Conservation (phyloP, 2,797 vertebrate species). For the Ctenopoma multispine region DNA sequence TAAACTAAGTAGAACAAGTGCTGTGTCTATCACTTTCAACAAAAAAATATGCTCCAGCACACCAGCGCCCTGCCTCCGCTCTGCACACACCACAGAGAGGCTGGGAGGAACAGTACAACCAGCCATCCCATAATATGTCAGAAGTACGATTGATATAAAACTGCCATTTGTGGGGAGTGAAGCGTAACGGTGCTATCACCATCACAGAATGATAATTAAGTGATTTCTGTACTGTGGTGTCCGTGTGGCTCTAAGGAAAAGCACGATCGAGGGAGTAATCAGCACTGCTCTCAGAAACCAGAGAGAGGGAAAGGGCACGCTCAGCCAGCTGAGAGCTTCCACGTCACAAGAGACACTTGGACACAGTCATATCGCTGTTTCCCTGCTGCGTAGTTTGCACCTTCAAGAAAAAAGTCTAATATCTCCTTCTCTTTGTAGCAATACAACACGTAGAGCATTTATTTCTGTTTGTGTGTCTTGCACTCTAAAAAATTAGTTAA, state of each 20-base stretch:
- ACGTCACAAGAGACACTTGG: slow-evolving; percentile 56
- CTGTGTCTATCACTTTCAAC: slow-evolving; percentile 39
- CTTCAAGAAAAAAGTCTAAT: too few species aligned
- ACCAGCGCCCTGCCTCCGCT: slow-evolving; percentile 30
- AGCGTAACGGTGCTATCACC: slow-evolving; percentile 25
- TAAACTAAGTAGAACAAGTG: slow-evolving; percentile 60
- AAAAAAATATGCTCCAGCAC: slow-evolving; percentile 23
- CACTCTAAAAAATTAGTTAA: slow-evolving; percentile 73
- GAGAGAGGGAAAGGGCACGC: slow-evolving; percentile 56
- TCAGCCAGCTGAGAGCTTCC: slow-evolving; percentile 84
- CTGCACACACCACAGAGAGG: slow-evolving; percentile 37
- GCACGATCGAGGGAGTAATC: slow-evolving; percentile 5
- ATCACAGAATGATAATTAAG: slow-evolving; percentile 59
- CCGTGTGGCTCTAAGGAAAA: slow-evolving; percentile 16
- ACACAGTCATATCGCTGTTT: slow-evolving; percentile 43
- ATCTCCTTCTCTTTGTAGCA: slow-evolving; percentile 5
- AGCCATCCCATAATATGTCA: slow-evolving; percentile 63
- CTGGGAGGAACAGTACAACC: slow-evolving; percentile 19
- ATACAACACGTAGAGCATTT: slow-evolving; percentile 58
- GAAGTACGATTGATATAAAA: slow-evolving; percentile 67
- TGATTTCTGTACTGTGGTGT: slow-evolving; percentile 43
- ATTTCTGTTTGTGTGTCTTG: slow-evolving; percentile 42
- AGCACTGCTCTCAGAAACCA: slow-evolving; percentile 17
- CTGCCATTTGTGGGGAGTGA: slow-evolving; percentile 44
- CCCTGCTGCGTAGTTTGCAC: slow-evolving; percentile 39